A percentile compares a stretch with the other conserved stretches of the same genome.
Evolutionary conservation across 2,888 invertebrate genomes (phyloP).

Genomic region (Nesidiocoris tenuis): DNA sequence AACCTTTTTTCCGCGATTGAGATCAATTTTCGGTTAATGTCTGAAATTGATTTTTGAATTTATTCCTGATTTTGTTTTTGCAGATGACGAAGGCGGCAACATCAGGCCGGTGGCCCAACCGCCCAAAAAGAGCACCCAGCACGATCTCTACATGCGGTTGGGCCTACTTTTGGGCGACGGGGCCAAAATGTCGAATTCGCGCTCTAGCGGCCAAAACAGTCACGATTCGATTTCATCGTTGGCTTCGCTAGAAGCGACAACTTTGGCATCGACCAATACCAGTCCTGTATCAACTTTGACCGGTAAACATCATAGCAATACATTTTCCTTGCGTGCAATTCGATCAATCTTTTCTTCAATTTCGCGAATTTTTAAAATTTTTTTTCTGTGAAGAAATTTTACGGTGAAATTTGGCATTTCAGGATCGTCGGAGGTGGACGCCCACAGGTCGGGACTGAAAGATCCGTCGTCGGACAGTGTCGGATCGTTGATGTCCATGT

Average conservation of each 20-base stretch:
- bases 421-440: constrained; percentile 72
- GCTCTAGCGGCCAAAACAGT: constrained; percentile 55
- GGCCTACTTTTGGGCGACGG: constrained; percentile 74
- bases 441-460: constrained; percentile 55
- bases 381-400: too few relatives aligned
- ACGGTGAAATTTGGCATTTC: too few relatives aligned
- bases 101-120: constrained; percentile 59
- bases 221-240: constrained; percentile 59
- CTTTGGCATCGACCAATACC: constrained; percentile 76
- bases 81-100: constrained; percentile 73
- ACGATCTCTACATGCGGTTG: constrained; percentile 78
- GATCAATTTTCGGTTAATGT: too few relatives aligned
- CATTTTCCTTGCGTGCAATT: neutral
- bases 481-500: constrained; percentile 67
- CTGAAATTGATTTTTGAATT: too few relatives aligned
- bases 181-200: constrained; percentile 45
- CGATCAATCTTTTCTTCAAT: too few relatives aligned
- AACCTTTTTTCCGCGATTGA: too few relatives aligned
- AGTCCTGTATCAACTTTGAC: constrained; percentile 88
- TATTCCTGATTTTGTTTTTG: too few relatives aligned
- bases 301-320: constrained; percentile 55
- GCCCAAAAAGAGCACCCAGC: constrained; percentile 62
- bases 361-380: too few relatives aligned
- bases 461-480: constrained; percentile 69
- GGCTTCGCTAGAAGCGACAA: constrained; percentile 62